phyloP scores from a whole-genome alignment of 2,888 invertebrate species.

The Brachylomia viminalis region DNA sequence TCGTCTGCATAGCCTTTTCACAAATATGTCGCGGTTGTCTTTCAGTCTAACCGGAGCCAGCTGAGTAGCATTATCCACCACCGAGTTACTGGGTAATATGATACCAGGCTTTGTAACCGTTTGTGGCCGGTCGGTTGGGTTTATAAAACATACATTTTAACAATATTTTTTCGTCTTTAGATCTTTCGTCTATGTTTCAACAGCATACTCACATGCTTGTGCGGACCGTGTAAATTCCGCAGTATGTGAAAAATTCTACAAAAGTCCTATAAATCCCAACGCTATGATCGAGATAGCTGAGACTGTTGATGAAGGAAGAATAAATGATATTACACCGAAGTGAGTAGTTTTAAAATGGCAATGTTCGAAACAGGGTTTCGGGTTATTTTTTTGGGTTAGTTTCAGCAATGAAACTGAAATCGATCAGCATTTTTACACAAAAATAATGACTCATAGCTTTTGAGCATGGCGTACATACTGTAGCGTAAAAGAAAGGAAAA shows the following conservation, averaged over 20 bases:
- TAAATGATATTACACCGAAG: slow-evolving; percentile 31
- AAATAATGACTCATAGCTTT: background rate
- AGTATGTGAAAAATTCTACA: slow-evolving; percentile 34
- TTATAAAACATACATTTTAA: too few relatives aligned
- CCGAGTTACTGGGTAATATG: too few relatives aligned
- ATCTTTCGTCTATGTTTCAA: slow-evolving; percentile 46
- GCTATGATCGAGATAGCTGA: slow-evolving; percentile 38
- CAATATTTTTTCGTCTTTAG: background rate
- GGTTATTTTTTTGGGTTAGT: background rate
- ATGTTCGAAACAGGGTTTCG: background rate
- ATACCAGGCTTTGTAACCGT: too few relatives aligned
- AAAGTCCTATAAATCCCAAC: slow-evolving; percentile 14
- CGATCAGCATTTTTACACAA: background rate
- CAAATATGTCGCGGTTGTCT: too few relatives aligned
- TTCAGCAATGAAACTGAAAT: background rate
- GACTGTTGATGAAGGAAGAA: slow-evolving; percentile 29
- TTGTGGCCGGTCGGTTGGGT: too few relatives aligned
- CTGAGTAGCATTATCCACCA: too few relatives aligned
- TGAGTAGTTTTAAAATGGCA: background rate
- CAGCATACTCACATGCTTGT: slow-evolving; percentile 41
- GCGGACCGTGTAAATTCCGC: background rate
- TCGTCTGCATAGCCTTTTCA: too few relatives aligned
- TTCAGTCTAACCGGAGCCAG: too few relatives aligned
- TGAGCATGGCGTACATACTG: too few relatives aligned
- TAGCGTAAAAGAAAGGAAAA: rapidly evolving